Evolutionary conservation across 2,888 invertebrate species (phyloP).

Genomic region (Lasioglossum pauxillum): DNA sequence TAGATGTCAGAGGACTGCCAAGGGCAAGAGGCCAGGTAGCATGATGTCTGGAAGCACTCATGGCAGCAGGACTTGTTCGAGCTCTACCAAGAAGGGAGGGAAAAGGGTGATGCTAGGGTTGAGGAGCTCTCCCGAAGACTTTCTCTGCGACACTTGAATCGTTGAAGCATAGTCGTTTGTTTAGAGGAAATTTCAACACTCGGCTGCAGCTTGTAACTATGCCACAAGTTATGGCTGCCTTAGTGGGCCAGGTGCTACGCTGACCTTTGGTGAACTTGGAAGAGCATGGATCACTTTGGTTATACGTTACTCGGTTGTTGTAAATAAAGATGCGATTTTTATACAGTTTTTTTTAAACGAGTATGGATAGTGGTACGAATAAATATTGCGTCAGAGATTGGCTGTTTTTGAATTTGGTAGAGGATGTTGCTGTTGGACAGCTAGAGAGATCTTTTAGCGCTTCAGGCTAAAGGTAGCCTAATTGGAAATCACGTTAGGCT

Average conservation of each 20-base stretch:
- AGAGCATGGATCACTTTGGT: not conserved
- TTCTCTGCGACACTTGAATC: conserved; percentile 70
- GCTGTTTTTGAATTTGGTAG: not conserved
- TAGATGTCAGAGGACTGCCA: not conserved
- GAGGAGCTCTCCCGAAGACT: conserved; percentile 74
- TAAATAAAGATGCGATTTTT: conserved; percentile 38
- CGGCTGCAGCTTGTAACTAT: not conserved
- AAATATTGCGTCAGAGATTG: not conserved
- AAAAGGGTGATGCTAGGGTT: conserved; percentile 59
- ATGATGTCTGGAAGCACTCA: conserved; percentile 9
- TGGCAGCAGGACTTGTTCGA: not conserved
- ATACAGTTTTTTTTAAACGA: conserved; percentile 27
- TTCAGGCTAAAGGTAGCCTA: not conserved
- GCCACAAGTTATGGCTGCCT: not conserved
- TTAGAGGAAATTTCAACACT: not conserved
- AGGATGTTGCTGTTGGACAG: not conserved
- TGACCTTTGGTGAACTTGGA: not conserved
- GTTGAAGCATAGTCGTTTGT: not conserved
- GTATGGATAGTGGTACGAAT: conserved; percentile 15
- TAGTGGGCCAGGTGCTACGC: not conserved
- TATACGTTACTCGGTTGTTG: conserved; percentile 1
- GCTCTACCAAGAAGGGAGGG: conserved; percentile 4
- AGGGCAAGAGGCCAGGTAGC: not conserved
- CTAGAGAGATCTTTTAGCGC: not conserved
- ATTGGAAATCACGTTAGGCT: not conserved